These are phyloP conservation scores for Zaprionus africanus DNA, from an alignment of 1,140 invertebrate species.

Conservation along the genomic window DNA sequence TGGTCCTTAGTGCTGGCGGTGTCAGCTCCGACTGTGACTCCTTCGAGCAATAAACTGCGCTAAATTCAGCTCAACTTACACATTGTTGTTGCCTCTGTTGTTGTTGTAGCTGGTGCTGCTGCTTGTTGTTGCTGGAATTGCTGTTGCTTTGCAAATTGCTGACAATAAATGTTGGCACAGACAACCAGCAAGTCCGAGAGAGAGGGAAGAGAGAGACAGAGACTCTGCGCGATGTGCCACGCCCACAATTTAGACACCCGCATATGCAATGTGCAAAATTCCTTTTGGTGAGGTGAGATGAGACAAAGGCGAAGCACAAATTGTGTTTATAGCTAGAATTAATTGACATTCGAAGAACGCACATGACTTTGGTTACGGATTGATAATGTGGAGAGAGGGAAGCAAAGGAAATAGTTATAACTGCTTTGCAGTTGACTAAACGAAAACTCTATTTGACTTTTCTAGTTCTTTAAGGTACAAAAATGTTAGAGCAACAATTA, in stretches of 20 bases:
- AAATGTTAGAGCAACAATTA: too few species aligned
- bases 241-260: constrained; percentile 34
- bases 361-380: not conserved
- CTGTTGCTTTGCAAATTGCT: constrained; percentile 81
- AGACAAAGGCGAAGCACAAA: constrained; percentile 56
- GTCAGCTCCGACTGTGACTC: constrained; percentile 52
- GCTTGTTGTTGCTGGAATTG: constrained; percentile 52
- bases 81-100: constrained; percentile 33
- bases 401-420: too few species aligned
- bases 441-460: too few species aligned
- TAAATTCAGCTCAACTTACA: constrained; percentile 71
- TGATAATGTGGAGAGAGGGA: not conserved
- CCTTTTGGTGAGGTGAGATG: constrained; percentile 64
- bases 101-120: constrained; percentile 9
- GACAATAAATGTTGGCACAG: constrained; percentile 78
- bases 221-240: not conserved
- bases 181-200: constrained; percentile 20
- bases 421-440: not conserved
- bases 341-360: constrained; percentile 61
- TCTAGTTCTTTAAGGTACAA: too few species aligned
- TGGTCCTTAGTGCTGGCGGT: constrained; percentile 31
- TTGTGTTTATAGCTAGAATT: constrained; percentile 79
- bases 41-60: constrained; percentile 82
- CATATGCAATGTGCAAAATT: constrained; percentile 63
- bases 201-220: not conserved